These are phyloP conservation scores for Venustaconcha ellipsiformis DNA, from an alignment of 1,140 invertebrate genomes.

Conservation along the genomic window DNA sequence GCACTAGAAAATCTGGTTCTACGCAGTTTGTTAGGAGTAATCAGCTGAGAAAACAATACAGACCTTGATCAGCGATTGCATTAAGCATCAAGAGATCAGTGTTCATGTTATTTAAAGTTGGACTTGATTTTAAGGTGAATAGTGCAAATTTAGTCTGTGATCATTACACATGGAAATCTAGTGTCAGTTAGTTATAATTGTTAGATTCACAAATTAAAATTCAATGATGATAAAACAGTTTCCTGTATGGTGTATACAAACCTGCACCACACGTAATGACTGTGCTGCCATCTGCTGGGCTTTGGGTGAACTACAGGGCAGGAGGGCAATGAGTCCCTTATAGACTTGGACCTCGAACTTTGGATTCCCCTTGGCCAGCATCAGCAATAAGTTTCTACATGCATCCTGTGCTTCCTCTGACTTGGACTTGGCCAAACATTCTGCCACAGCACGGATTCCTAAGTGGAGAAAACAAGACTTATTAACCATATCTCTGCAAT, in stretches of 20 bases:
- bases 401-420: slow-evolving; percentile 66
- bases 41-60: no score
- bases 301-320: slow-evolving; percentile 69
- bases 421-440: slow-evolving; percentile 69
- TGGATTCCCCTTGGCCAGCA: slow-evolving; percentile 68
- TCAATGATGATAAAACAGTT: slow-evolving; percentile 4
- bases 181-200: not conserved
- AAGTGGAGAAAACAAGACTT: slow-evolving; percentile 6
- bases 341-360: slow-evolving; percentile 68
- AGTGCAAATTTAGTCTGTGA: no score
- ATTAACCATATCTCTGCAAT: no score
- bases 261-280: slow-evolving; percentile 65
- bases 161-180: no score
- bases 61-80: no score
- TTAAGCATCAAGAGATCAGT: no score
- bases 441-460: slow-evolving; percentile 68
- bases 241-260: slow-evolving; percentile 21
- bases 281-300: slow-evolving; percentile 69
- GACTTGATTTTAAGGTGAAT: no score
- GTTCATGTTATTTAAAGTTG: no score
- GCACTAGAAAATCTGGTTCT: no score
- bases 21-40: no score
- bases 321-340: slow-evolving; percentile 68
- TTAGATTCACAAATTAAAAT: not conserved
- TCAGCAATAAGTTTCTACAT: slow-evolving; percentile 62